Evolutionary conservation across 2,888 invertebrate species (phyloP).

Genomic region (Dastarcus helophoroides): DNA sequence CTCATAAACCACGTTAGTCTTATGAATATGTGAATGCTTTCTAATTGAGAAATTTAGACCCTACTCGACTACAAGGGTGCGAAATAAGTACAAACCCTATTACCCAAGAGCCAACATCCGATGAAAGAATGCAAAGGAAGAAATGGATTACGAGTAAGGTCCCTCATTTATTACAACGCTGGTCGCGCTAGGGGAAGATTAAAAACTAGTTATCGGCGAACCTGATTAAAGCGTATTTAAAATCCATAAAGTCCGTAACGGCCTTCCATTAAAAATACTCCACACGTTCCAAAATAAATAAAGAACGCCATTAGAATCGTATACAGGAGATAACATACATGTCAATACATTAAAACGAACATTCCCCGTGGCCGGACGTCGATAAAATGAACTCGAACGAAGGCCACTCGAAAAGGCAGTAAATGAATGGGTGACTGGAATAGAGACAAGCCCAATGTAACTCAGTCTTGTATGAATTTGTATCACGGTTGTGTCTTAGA

Average conservation of each 20-base stretch:
- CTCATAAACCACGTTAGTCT: no score
- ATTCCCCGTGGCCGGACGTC: conserved; percentile 29
- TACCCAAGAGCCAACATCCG: no score
- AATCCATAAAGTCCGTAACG: conserved; percentile 19
- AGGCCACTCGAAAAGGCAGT: conserved; percentile 8
- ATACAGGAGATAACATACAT: conserved; percentile 37
- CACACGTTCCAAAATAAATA: conserved; percentile 35
- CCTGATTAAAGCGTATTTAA: conserved; percentile 27
- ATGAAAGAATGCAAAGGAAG: no score
- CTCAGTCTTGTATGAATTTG: conserved; percentile 39
- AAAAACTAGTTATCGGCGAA: conserved; percentile 24
- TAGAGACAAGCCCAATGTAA: conserved; percentile 33
- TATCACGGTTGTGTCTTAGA: conserved; percentile 37
- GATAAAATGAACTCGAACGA: conserved; percentile 5
- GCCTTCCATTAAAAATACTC: conserved; percentile 29
- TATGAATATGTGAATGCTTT: no score
- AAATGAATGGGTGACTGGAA: conserved; percentile 24
- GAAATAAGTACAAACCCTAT: no score
- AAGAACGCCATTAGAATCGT: conserved; percentile 37
- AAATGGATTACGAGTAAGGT: no score
- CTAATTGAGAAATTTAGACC: no score
- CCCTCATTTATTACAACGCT: no score
- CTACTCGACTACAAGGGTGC: no score
- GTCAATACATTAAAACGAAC: conserved; percentile 38
- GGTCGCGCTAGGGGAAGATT: no score